Percentiles rank a stretch among this genome's conserved stretches.
Evolutionary conservation across 1,140 invertebrate genomes (phyloP).

Genomic region (Pentalonia nigronervosa): DNA sequence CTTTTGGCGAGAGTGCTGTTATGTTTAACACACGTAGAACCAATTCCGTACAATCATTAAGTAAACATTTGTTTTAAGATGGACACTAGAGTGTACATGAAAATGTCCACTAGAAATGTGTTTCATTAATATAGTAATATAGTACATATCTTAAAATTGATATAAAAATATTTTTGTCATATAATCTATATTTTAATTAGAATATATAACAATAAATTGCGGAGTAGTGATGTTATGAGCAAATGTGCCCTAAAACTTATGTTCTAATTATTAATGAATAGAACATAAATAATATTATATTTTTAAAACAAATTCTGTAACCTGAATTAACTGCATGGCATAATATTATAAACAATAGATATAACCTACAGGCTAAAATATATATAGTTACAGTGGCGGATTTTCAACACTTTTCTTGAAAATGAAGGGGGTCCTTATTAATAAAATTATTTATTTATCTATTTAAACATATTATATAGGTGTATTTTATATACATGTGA

Average conservation of each 20-base stretch:
- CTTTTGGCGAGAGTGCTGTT: background rate
- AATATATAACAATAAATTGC: background rate
- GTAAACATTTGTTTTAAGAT: background rate
- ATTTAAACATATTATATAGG: no score
- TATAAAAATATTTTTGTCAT: background rate
- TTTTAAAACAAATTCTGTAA: background rate
- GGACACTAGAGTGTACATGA: background rate
- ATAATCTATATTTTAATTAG: no score
- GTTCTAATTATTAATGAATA: background rate
- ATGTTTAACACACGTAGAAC: background rate
- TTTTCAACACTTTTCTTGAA: no score
- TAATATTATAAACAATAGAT: no score
- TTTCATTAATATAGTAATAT: background rate
- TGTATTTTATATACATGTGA: no score
- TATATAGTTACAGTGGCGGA: no score
- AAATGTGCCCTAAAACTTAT: background rate
- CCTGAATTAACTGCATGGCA: no score
- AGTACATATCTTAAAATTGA: background rate
- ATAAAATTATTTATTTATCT: no score
- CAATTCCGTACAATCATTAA: constrained; percentile 15
- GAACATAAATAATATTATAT: background rate
- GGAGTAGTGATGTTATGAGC: background rate
- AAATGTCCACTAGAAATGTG: no score
- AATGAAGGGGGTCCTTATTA: no score
- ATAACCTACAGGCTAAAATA: no score